Conservation (phyloP, 2,888 invertebrate species). For the Pandemis heparana region DNA sequence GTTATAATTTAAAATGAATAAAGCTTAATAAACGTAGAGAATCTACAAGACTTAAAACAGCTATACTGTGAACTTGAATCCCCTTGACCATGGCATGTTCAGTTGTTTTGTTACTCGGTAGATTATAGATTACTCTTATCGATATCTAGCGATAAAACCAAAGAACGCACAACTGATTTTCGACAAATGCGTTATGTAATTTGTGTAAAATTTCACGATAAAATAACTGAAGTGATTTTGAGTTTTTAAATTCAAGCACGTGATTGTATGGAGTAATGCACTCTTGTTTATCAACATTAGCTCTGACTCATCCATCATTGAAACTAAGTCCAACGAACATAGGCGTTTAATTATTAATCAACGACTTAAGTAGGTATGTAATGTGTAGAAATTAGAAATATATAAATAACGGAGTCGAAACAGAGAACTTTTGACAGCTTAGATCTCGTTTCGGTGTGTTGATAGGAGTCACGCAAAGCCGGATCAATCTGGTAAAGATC, state of each 20-base stretch:
- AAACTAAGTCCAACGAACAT: neutral
- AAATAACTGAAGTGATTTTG: conserved; percentile 7
- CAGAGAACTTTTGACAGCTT: no score
- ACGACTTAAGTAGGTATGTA: no score
- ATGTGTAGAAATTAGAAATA: no score
- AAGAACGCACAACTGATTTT: conserved; percentile 27
- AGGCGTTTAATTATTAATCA: no score
- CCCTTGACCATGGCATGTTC: conserved; percentile 12
- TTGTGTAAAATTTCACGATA: conserved; percentile 18
- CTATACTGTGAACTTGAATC: conserved; percentile 24
- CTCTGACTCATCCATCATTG: neutral
- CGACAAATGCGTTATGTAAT: conserved; percentile 12
- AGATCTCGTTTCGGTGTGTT: no score
- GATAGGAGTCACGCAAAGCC: no score
- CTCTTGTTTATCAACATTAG: neutral
- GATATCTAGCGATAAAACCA: conserved; percentile 26
- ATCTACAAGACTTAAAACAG: neutral
- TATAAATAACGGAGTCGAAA: no score
- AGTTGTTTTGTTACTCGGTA: neutral
- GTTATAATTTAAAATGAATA: no score
- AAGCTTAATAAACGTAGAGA: no score
- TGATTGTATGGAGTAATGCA: conserved; percentile 8
- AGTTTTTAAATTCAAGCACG: neutral
- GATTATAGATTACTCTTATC: conserved; percentile 1
- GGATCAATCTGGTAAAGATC: no score